These are phyloP conservation scores for Characodon lateralis DNA, from an alignment of 2,797 vertebrate species.

Conservation along the genomic window DNA sequence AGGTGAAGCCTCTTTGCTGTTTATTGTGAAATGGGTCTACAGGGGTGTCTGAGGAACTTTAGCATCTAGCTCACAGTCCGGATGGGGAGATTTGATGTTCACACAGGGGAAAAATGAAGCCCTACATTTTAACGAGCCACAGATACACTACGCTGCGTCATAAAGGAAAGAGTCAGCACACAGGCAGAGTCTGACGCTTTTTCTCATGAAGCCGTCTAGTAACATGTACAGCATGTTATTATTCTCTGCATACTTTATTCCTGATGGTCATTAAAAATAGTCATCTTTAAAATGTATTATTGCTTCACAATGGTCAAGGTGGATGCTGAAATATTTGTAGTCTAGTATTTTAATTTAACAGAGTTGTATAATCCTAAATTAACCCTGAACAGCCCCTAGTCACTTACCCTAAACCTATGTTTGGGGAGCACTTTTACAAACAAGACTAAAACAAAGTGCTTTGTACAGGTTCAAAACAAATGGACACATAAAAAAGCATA, in stretches of 20 bases:
- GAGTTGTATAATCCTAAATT: not conserved
- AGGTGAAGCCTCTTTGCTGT: slow-evolving; percentile 40
- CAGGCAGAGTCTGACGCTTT: not conserved
- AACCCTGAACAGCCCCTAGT: no score
- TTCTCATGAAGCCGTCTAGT: not conserved
- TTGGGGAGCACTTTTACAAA: not conserved
- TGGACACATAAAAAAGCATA: no score
- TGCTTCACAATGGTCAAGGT: not conserved
- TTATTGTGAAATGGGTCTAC: slow-evolving; percentile 28
- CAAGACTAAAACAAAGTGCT: no score
- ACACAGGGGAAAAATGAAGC: slow-evolving; percentile 14
- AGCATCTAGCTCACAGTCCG: slow-evolving; percentile 18
- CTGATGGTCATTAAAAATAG: not conserved
- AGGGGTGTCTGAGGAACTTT: slow-evolving; percentile 18
- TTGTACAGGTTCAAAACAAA: no score
- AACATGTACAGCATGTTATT: not conserved
- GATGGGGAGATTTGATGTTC: slow-evolving; percentile 17
- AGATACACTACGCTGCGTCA: slow-evolving; percentile 5
- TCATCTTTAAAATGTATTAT: not conserved
- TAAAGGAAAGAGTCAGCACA: not conserved
- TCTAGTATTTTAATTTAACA: not conserved
- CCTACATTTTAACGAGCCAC: slow-evolving; percentile 8
- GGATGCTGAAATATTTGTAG: not conserved
- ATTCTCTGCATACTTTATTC: not conserved
- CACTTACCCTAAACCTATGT: not conserved